A percentile compares a stretch with the other conserved stretches of the same genome.
Conservation (phyloP, 2,888 invertebrate genomes). For the Ramazzottius varieornatus region DNA sequence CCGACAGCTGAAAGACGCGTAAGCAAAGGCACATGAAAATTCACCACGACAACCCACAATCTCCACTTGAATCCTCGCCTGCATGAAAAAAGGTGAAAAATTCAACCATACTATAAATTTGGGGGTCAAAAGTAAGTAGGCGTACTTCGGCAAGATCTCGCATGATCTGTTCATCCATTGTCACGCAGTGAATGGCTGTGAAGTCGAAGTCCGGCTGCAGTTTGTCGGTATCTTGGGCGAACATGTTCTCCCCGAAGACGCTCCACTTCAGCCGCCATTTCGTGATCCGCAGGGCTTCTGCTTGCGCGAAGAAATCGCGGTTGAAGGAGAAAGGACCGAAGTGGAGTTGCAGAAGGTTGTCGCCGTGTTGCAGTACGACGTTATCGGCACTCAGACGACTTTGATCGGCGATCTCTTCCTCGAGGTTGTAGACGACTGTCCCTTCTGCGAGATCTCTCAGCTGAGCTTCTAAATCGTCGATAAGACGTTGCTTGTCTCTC, state of each 20-base stretch:
- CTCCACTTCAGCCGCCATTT: neutral
- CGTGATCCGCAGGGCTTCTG: neutral
- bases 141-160: neutral
- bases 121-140: too few species aligned
- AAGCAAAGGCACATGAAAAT: neutral
- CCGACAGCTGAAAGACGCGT: neutral
- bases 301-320: neutral
- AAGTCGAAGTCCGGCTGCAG: neutral
- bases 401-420: neutral
- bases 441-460: neutral
- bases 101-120: neutral
- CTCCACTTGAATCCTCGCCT: neutral
- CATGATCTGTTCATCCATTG: neutral
- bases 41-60: neutral
- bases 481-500: neutral
- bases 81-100: neutral
- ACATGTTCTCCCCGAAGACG: slow-evolving; percentile 1
- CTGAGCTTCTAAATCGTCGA: neutral
- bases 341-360: neutral
- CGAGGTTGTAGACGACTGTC: neutral
- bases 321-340: neutral
- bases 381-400: neutral
- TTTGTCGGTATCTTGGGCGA: neutral
- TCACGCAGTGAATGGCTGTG: neutral
- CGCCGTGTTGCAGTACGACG: neutral